phyloP scores from a whole-genome alignment of 1,140 invertebrate genomes.

The Diachasmimorpha longicaudata region DNA sequence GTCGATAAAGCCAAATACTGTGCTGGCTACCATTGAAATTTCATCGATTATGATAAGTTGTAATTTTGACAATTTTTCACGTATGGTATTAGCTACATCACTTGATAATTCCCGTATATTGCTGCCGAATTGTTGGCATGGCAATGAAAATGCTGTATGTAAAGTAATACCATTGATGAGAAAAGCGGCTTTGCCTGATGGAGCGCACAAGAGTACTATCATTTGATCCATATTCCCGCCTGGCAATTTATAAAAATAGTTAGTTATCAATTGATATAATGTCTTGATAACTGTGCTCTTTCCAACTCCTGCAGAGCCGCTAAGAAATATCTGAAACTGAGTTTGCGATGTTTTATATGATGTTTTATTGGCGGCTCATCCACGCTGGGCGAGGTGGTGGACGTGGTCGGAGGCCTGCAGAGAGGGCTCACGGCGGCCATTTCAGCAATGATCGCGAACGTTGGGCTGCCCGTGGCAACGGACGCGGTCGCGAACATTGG shows the following conservation, averaged over 20 bases:
- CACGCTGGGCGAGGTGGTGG: no score
- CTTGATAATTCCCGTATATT: background rate
- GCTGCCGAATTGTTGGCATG: background rate
- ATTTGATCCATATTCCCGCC: background rate
- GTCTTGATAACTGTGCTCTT: slow-evolving; percentile 24
- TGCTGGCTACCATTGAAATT: background rate
- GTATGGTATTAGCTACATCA: background rate
- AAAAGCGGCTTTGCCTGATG: slow-evolving; percentile 50
- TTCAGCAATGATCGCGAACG: no score
- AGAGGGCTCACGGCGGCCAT: no score
- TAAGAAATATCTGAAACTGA: slow-evolving; percentile 28
- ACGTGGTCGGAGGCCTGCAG: no score
- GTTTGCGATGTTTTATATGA: background rate
- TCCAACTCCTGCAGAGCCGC: slow-evolving; percentile 29
- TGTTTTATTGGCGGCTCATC: no score
- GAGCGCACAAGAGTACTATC: slow-evolving; percentile 33
- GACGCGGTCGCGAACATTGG: no score
- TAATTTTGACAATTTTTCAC: background rate
- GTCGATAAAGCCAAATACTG: background rate
- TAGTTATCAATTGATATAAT: slow-evolving; percentile 21
- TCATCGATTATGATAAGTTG: background rate
- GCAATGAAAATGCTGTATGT: background rate
- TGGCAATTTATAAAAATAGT: slow-evolving; percentile 15
- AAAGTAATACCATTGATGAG: background rate
- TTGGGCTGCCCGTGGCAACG: no score